phyloP scores from a whole-genome alignment of 2,113 vertebrate species.

The Pholis gunnellus region DNA sequence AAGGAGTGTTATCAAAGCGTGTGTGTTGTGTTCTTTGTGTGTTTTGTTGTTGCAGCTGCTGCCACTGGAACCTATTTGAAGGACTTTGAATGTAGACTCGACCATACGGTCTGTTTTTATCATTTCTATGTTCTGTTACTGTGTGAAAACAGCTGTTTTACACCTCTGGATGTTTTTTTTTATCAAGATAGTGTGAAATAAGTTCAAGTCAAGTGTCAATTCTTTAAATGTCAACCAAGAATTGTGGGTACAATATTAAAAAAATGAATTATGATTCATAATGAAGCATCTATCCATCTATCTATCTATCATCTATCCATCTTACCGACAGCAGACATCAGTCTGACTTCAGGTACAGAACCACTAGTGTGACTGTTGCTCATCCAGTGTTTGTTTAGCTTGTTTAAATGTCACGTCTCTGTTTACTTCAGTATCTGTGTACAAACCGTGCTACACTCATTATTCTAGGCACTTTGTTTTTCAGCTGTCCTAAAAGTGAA shows the following conservation, averaged over 20 bases:
- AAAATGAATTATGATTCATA: no score
- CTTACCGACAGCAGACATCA: no score
- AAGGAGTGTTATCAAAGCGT: not conserved
- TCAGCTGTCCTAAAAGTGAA: not conserved
- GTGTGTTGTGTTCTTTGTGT: not conserved
- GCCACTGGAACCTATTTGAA: not conserved
- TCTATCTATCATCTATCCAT: no score
- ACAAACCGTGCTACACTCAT: not conserved
- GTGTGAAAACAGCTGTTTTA: not conserved
- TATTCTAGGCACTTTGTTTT: not conserved
- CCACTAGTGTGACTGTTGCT: not conserved
- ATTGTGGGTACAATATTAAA: not conserved
- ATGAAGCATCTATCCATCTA: no score
- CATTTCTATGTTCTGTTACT: not conserved
- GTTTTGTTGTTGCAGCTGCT: constrained; percentile 14
- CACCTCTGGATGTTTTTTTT: not conserved
- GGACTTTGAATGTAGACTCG: constrained; percentile 46
- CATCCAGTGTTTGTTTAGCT: constrained; percentile 6
- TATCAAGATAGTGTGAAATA: not conserved
- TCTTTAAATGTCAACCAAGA: not conserved
- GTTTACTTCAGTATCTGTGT: not conserved
- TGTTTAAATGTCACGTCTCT: not conserved
- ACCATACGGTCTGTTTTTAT: not conserved
- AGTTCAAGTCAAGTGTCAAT: not conserved
- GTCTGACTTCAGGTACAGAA: not conserved